Conservation (phyloP, 2,113 vertebrate genomes). For the Mugil cephalus region DNA sequence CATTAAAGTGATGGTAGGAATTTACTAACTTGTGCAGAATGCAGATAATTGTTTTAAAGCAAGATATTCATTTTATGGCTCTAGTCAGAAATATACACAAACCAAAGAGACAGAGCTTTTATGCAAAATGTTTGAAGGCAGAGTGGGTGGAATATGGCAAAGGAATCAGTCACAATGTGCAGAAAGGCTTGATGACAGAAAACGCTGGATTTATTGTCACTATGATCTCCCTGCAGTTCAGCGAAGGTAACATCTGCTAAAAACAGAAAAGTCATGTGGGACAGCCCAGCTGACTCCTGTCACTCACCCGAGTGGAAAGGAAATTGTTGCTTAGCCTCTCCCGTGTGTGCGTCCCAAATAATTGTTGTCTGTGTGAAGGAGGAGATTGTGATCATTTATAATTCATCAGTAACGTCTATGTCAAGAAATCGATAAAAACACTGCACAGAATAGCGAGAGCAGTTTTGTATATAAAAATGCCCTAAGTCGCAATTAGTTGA, state of each 20-base stretch:
- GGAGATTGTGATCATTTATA: conserved; percentile 20
- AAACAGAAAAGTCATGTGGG: conserved; percentile 28
- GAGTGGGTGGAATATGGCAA: background rate
- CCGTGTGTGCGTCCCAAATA: conserved; percentile 99
- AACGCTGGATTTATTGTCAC: background rate
- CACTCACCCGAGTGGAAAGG: conserved; percentile 97
- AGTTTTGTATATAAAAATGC: background rate
- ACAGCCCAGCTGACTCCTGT: conserved; percentile 38
- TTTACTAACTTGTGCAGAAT: no score
- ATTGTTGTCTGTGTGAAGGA: conserved; percentile 91
- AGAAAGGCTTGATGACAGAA: background rate
- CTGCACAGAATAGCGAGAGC: background rate
- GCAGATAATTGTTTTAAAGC: background rate
- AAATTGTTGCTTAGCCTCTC: conserved; percentile 99
- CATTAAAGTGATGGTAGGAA: background rate
- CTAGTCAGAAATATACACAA: no score
- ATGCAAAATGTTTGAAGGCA: background rate
- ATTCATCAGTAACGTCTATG: background rate
- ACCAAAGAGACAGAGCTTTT: background rate
- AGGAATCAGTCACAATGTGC: background rate
- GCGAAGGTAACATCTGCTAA: conserved; percentile 22
- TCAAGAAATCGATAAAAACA: background rate
- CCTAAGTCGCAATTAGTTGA: background rate
- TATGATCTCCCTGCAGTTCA: conserved; percentile 10
- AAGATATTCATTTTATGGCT: background rate